Evolutionary conservation across 2,888 invertebrate species (phyloP), one percentile per base, ranked within the genome.

Genomic region (Agrochola litura): DNA sequence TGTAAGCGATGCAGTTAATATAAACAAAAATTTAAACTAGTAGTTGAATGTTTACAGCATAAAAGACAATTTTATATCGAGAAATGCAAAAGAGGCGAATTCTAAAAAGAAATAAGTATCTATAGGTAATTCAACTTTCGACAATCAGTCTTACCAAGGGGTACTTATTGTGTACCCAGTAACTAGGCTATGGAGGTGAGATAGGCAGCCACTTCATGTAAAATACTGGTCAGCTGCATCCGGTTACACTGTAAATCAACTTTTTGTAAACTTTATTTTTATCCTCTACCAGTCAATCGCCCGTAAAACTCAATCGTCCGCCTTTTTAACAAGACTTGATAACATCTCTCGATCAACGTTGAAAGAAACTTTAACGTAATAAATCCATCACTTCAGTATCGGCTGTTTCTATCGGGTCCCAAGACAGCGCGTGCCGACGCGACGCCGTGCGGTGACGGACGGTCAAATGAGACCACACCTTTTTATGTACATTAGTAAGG

Each of bases 331-430:
- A 52, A 46, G 63, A 30, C 56, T 54, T 64, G 63, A 52, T 58
- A 78, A 43, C 16, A 43, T 63, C 54, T 58, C 49, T 82, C 52
- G 49, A 67, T 52, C 25, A 58, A 60, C 37, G 30, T 49, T n/a
- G 25, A 73, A 54, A 76, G 10, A 61, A 84, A 69, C 60, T 81
- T 66, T 19, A 56, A 63, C 58, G 65, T 61, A 81, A 87, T 87
- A 85, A 87, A 87, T 87, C 82, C 73, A 76, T 87, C 78, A 81
- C 64, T 58, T 14, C 8, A 41, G 4, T 79, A 79, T 77, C 78
- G 60, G 60, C 8, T 22, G 69, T 25, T 67, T 37, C 61, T 19
- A 72, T 86, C 76, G 66, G 56, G 54, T 54, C 56, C 60, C n/a
- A 19, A 61, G 73, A 67, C 52, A 54, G 67, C 66, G 74, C 63